Evolutionary conservation across 2,113 vertebrate genomes (phyloP).

Genomic region (Sinocyclocheilus anshuiensis): DNA sequence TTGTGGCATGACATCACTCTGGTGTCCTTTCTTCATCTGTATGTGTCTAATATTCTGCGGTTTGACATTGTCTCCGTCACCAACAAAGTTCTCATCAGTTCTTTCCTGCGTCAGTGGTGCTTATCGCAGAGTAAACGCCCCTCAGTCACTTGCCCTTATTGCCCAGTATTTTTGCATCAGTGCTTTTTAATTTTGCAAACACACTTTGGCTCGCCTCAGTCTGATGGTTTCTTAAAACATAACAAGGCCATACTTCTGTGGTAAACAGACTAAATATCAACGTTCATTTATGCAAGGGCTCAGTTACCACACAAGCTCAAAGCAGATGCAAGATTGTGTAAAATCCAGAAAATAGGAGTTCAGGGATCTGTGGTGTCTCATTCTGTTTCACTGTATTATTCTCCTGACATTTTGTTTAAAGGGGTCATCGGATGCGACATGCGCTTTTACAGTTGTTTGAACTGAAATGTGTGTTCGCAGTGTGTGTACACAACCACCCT

Average conservation of each 20-base stretch:
- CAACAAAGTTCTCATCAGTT: constrained; percentile 21
- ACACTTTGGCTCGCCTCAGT: constrained; percentile 47
- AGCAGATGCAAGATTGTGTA: not conserved
- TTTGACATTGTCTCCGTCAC: constrained; percentile 21
- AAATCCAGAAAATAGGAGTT: not conserved
- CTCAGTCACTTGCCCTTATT: constrained; percentile 31
- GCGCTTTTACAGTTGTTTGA: too few species aligned
- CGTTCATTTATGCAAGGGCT: constrained; percentile 2
- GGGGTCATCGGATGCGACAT: too few species aligned
- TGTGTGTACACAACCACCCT: too few species aligned
- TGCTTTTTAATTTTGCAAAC: constrained; percentile 61
- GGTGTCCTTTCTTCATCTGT: not conserved
- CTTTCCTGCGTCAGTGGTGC: constrained; percentile 32
- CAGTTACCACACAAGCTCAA: not conserved
- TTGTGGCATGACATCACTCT: constrained; percentile 7
- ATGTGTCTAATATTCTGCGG: not conserved
- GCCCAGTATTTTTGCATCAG: constrained; percentile 51
- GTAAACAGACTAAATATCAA: constrained; percentile 26
- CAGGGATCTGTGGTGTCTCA: not conserved
- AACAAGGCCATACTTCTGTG: constrained; percentile 4
- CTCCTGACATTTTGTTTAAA: not conserved
- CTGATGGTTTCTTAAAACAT: constrained; percentile 46
- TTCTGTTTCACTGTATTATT: not conserved
- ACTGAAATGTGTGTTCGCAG: too few species aligned
- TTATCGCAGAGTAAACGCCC: constrained; percentile 44